A percentile compares a stretch with the other conserved stretches of the same genome.
phyloP scores from a whole-genome alignment of 2,113 vertebrate species.

The Hydrolagus affinis region DNA sequence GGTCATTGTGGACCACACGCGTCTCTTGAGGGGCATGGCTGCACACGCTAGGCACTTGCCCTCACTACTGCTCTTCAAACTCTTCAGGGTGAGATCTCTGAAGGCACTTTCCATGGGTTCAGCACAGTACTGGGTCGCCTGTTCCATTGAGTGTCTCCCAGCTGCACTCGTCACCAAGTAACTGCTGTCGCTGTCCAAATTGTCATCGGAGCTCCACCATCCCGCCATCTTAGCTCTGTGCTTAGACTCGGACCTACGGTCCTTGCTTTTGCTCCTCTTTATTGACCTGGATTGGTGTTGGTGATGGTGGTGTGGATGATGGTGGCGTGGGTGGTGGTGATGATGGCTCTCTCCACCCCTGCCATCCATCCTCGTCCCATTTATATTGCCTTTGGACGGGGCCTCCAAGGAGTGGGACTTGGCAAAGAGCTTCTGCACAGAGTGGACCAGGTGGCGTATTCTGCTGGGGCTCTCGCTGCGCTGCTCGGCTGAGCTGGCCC shows the following conservation, averaged over 20 bases:
- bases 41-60: constrained; percentile 89
- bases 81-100: constrained; percentile 91
- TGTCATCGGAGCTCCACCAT: constrained; percentile 98
- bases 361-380: constrained; percentile 78
- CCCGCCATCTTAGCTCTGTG: constrained; percentile 82
- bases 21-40: constrained; percentile 87
- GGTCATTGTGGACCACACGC: constrained; percentile 96
- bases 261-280: constrained; percentile 89
- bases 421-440: constrained; percentile 93
- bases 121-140: constrained; percentile 65
- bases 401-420: constrained; percentile 96
- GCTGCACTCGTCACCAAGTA: constrained; percentile 62
- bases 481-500: constrained; percentile 71
- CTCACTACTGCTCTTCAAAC: constrained; percentile 67
- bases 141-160: constrained; percentile 52
- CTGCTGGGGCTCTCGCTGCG: constrained; percentile 95
- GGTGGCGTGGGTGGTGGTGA: constrained; percentile 60
- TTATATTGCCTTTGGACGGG: constrained; percentile 84
- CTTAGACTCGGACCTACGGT: constrained; percentile 63
- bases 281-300: constrained; percentile 73
- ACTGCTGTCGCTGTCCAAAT: constrained; percentile 96
- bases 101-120: constrained; percentile 90
- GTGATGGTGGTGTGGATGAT: constrained; percentile 69
- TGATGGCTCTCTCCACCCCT: constrained; percentile 59
- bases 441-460: constrained; percentile 95